Evolutionary conservation across 2,113 vertebrate genomes (phyloP), one percentile per base, ranked within the genome.

Genomic region (Castor canadensis): DNA sequence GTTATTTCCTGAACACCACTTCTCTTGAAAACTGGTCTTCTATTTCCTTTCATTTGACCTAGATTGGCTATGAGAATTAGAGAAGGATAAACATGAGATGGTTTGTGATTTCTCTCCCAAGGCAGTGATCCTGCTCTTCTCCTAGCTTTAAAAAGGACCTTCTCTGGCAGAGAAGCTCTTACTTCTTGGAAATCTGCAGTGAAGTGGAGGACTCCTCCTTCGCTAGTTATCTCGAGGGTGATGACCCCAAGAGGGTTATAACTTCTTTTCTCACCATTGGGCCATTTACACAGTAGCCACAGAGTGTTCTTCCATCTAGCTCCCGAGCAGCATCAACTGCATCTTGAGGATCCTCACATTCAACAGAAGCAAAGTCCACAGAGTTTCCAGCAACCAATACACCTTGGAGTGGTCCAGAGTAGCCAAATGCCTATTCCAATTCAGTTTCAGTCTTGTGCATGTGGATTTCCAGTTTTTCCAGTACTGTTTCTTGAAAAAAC

Each of bases 381-480:
- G 99, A 99, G 97, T 99, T 99, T 97, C 99, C 99, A 0, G 99
- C 99, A 96, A 99, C 99, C 99, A 99, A 99, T 32, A 99, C 99
- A 66, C 99, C 99, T 73, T 99, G 99, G 94, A 99, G 98, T 52
- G 99, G 99, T 93, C 99, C 99, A 40, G 99, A 99, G 97, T 99
- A 99, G 76, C 99, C 99, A 98, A 99, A 99, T 7, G 99, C 98
- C 92, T 99, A 98, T 96, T 99, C 99, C 97, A 99, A 93, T 91
- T 99, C 99, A 1, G 99, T 99, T n/a, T n/a, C n/a, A n/a, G n/a
- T n/a, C n/a, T n/a, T n/a, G n/a, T n/a, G n/a, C n/a, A n/a, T n/a
- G n/a, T n/a, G n/a, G n/a, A n/a, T n/a, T n/a, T n/a, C n/a, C n/a
- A n/a, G n/a, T n/a, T n/a, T n/a, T n/a, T n/a, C n/a, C n/a, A n/a